Evolutionary conservation across 2,797 vertebrate species (phyloP).

Genomic region (Rhadinocentrus ornatus): DNA sequence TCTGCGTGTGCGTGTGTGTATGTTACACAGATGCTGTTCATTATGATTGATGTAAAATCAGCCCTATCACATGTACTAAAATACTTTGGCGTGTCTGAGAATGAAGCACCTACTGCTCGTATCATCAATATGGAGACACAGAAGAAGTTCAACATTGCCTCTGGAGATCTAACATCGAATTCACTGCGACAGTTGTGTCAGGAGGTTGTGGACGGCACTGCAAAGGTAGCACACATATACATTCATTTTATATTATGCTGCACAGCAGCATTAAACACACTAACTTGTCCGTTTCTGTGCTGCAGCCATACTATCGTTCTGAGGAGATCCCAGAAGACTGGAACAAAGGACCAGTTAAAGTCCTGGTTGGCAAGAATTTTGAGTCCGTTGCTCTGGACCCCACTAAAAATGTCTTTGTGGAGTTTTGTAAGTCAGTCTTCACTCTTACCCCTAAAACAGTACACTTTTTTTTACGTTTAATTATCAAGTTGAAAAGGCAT

Average conservation of each 20-base stretch:
- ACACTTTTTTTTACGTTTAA: not conserved
- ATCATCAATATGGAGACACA: conserved; percentile 85
- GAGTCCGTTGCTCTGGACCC: conserved; percentile 89
- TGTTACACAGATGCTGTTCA: conserved; percentile 85
- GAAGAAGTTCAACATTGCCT: conserved; percentile 82
- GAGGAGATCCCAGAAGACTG: conserved; percentile 90
- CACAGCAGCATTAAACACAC: not conserved
- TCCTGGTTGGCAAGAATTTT: conserved; percentile 93
- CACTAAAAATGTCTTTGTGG: conserved; percentile 92
- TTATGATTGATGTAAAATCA: conserved; percentile 83
- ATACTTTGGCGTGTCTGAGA: conserved; percentile 85
- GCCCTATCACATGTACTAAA: conserved; percentile 77
- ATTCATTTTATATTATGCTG: not conserved
- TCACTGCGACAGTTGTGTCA: conserved; percentile 80
- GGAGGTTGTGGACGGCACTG: conserved; percentile 79
- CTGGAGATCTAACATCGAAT: conserved; percentile 41
- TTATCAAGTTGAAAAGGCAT: not conserved
- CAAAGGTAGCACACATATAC: conserved; percentile 81
- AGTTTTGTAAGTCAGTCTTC: conserved; percentile 89
- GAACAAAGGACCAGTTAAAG: conserved; percentile 88
- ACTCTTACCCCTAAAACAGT: not conserved
- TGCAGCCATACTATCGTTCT: conserved; percentile 82
- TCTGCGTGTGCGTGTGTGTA: conserved; percentile 34
- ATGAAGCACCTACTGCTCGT: conserved; percentile 82
- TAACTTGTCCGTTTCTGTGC: conserved; percentile 14